Conservation (phyloP, 2,888 invertebrate species). For the Eucera pruinosa region DNA sequence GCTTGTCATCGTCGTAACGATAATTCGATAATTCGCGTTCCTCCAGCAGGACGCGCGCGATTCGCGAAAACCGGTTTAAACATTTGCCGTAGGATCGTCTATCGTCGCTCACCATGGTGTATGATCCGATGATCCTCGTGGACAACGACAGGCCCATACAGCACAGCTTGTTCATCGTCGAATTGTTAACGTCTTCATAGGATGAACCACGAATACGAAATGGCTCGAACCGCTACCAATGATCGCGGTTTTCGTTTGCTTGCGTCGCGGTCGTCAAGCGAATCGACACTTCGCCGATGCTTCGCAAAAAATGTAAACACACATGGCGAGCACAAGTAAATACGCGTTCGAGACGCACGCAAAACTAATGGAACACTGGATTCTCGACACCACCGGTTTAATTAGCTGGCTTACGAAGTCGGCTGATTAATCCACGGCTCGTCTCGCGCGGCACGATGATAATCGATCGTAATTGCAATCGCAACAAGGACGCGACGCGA, state of each 20-base stretch:
- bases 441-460: no score
- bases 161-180: constrained; percentile 74
- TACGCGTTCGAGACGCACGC: no score
- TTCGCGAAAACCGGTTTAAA: constrained; percentile 27
- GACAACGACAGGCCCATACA: constrained; percentile 78
- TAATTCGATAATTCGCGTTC: constrained; percentile 20
- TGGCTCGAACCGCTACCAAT: constrained; percentile 34
- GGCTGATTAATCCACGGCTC: no score
- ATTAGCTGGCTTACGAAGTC: constrained; percentile 9
- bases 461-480: constrained; percentile 23
- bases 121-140: constrained; percentile 79
- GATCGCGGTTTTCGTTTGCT: constrained; percentile 50
- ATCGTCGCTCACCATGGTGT: constrained; percentile 79
- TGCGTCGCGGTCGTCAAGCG: no score
- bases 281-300: constrained; percentile 39
- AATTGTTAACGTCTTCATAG: constrained; percentile 35
- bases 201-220: constrained; percentile 38
- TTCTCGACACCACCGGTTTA: no score
- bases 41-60: no score
- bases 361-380: no score
- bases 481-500: not conserved
- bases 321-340: constrained; percentile 63
- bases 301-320: constrained; percentile 76
- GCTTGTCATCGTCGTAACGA: not conserved
- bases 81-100: not conserved